Base-by-base conservation (phyloP, 1,140 invertebrate species). In the Adelges cooleyi region DNA sequence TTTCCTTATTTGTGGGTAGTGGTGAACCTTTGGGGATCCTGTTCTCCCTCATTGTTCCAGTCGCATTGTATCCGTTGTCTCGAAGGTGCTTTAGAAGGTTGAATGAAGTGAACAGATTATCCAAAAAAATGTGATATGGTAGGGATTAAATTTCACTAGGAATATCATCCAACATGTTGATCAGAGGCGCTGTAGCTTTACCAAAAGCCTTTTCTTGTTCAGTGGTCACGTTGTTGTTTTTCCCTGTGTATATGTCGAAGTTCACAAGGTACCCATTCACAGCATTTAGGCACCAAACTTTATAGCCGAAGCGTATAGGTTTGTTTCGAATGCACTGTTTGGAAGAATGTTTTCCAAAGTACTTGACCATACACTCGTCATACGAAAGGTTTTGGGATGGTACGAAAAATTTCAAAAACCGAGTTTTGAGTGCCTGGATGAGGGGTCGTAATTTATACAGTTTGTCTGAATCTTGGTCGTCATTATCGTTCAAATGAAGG, bases 71-170 rank as follows among this genome's bases (percentile, higher is more conserved):
- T 13, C 54, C n/a, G 25, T 22, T n/a, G 22, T 23, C 38, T 40
- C 22, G 20, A 17, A 59, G 29, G 23, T 22, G 17, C 40, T 11
- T 20, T 27, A 59, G 38, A 9, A 44, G 42, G 18, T 59, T 46
- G 23, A 42, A 17, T 25, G 18, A 65, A 65, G 73, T 49, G 67
- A 74, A 51, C 70, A 74, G 69, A 71, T 75, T 69, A 44, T 67
- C 68, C 33, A 70, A 69, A 75, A 51, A 67, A 46, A 53, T 54
- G 18, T 1, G 36, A 62, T 80, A 59, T 44, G 20, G 22, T 18
- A 59, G 11, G 2, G 15, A n/a, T 44, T 59, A 36, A 15, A 33
- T 38, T 52, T 52, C 17, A 11, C 11, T 10, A 20, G 51, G 51
- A 18, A 53, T 33, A 18, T 53, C 29, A 11, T 53, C 27, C 5